Conservation (phyloP, 2,888 invertebrate genomes). For the Lasioglossum zephyrum region DNA sequence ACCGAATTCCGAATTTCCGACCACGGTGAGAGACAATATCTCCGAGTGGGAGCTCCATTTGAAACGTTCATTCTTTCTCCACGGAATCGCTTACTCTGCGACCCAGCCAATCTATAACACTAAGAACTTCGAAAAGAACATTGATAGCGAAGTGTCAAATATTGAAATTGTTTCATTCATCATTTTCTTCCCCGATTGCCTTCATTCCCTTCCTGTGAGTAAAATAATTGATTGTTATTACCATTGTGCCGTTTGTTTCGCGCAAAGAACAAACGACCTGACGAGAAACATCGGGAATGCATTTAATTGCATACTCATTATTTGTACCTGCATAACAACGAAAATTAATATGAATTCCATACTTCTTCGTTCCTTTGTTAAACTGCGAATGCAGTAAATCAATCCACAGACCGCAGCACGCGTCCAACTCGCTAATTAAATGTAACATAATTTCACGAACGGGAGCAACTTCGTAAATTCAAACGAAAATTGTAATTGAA, state of each 20-base stretch:
- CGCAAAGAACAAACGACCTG: too few species aligned
- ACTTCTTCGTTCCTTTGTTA: neutral
- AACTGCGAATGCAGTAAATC: neutral
- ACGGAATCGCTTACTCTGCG: neutral
- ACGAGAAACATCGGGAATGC: neutral
- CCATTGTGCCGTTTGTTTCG: neutral
- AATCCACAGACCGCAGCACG: neutral
- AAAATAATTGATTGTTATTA: neutral
- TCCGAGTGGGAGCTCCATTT: neutral
- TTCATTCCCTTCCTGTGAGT: too few species aligned
- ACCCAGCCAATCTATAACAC: neutral
- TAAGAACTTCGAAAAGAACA: neutral
- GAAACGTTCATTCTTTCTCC: neutral
- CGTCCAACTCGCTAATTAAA: neutral
- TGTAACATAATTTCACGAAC: neutral
- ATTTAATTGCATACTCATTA: neutral
- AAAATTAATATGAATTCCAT: neutral
- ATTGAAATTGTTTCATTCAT: too few species aligned
- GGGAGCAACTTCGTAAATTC: neutral
- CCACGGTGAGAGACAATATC: neutral
- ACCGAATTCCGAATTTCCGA: neutral
- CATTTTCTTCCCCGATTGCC: too few species aligned
- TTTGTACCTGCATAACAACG: neutral
- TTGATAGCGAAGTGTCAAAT: too few species aligned
- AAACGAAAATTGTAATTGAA: neutral